Percentiles rank a stretch among this genome's conserved stretches.
Conservation (phyloP, 2,113 vertebrate species). For the Sorex araneus region DNA sequence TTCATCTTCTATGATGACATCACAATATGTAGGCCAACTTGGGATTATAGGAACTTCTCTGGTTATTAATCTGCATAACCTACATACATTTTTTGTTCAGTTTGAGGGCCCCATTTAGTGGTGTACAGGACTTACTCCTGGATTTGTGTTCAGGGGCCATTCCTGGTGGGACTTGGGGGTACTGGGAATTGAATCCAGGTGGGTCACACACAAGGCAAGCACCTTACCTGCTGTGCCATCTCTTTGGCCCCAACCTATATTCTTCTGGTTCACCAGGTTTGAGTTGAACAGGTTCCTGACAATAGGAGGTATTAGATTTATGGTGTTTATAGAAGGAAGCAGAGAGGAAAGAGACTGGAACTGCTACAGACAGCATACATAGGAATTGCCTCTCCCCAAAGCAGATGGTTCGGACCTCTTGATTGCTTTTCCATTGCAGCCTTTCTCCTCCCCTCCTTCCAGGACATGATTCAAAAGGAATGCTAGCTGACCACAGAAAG, state of each 20-base stretch:
- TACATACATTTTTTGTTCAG: too few relatives aligned
- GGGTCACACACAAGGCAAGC: too few relatives aligned
- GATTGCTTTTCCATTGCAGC: neutral
- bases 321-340: constrained; percentile 50
- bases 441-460: neutral
- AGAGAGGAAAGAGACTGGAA: neutral
- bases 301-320: neutral
- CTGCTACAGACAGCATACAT: neutral
- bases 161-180: neutral
- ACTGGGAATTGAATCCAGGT: neutral
- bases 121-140: too few relatives aligned
- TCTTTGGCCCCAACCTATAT: neutral
- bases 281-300: neutral
- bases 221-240: neutral
- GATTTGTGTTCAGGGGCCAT: too few relatives aligned
- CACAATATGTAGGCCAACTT: neutral
- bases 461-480: constrained; percentile 43
- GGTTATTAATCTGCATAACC: too few relatives aligned
- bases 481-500: neutral
- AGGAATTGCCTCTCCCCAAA: neutral
- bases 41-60: constrained; percentile 14
- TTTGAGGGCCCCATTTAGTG: too few relatives aligned
- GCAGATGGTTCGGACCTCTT: neutral
- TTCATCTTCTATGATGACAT: constrained; percentile 6
- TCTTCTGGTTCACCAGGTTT: neutral